Evolutionary conservation across 2,888 invertebrate genomes (phyloP).

Genomic region (Tricholauxania praeusta): DNA sequence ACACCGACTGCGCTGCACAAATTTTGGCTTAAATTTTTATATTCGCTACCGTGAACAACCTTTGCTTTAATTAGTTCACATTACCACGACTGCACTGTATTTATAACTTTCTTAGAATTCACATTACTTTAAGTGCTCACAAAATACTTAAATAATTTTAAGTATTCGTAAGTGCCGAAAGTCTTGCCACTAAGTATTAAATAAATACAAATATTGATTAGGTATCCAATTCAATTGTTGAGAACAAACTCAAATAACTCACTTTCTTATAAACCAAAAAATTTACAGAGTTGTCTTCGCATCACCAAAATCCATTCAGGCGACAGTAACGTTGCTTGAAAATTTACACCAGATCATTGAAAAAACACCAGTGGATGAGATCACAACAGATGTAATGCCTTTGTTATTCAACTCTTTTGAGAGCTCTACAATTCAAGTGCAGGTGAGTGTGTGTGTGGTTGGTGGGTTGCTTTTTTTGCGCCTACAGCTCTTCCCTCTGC

Average conservation of each 20-base stretch:
- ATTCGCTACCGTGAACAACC: too few relatives aligned
- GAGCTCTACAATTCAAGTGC: constrained; percentile 88
- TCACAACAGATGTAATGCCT: constrained; percentile 85
- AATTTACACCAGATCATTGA: constrained; percentile 89
- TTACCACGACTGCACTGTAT: too few relatives aligned
- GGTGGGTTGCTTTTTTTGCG: constrained; percentile 70
- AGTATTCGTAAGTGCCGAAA: too few relatives aligned
- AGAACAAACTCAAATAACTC: not conserved
- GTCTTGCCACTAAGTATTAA: too few relatives aligned
- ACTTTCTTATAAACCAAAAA: not conserved
- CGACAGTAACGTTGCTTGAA: constrained; percentile 89
- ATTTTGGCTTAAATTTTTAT: too few relatives aligned
- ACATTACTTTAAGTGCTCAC: too few relatives aligned
- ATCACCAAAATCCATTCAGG: constrained; percentile 84
- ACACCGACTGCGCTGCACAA: too few relatives aligned
- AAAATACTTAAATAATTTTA: too few relatives aligned
- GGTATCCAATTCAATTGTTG: not conserved
- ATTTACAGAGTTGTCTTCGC: constrained; percentile 77
- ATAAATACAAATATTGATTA: too few relatives aligned
- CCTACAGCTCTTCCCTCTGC: not conserved
- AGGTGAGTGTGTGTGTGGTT: constrained; percentile 72
- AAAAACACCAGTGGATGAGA: constrained; percentile 85
- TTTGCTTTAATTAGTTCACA: too few relatives aligned
- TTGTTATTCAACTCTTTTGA: constrained; percentile 89
- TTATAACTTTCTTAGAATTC: too few relatives aligned